Conservation (phyloP, 1,140 invertebrate genomes). For the Subanguina moxae region DNA sequence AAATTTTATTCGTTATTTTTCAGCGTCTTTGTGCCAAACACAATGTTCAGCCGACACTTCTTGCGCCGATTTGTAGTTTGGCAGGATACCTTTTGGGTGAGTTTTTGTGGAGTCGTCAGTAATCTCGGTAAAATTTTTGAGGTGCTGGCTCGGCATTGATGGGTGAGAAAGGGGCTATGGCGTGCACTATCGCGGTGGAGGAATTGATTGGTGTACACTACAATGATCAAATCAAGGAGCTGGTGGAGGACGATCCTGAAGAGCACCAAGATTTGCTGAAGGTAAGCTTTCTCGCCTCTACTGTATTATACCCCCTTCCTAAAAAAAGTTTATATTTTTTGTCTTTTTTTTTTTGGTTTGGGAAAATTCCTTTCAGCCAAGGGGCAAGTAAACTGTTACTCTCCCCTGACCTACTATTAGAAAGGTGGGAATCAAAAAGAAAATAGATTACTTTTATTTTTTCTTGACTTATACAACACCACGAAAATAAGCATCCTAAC, state of each 20-base stretch:
- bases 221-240: constrained; percentile 86
- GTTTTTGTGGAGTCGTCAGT: constrained; percentile 35
- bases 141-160: constrained; percentile 72
- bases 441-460: too few species aligned
- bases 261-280: constrained; percentile 77
- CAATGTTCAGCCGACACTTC: constrained; percentile 79
- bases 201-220: constrained; percentile 96
- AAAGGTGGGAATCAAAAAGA: too few species aligned
- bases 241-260: constrained; percentile 68
- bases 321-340: background rate
- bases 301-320: too few species aligned
- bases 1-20: background rate
- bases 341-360: too few species aligned
- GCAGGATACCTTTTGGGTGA: constrained; percentile 85
- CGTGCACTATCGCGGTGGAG: constrained; percentile 97
- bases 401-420: too few species aligned
- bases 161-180: constrained; percentile 95
- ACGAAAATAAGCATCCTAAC: too few species aligned
- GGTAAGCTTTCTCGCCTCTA: constrained; percentile 60
- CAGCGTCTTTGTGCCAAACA: constrained; percentile 77
- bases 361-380: too few species aligned
- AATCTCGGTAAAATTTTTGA: constrained; percentile 39
- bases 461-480: too few species aligned
- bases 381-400: too few species aligned
- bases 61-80: constrained; percentile 89